Evolutionary conservation across 92 coral and sea anemone species (phyloP).

Genomic region (Zoanthus sociatus): DNA sequence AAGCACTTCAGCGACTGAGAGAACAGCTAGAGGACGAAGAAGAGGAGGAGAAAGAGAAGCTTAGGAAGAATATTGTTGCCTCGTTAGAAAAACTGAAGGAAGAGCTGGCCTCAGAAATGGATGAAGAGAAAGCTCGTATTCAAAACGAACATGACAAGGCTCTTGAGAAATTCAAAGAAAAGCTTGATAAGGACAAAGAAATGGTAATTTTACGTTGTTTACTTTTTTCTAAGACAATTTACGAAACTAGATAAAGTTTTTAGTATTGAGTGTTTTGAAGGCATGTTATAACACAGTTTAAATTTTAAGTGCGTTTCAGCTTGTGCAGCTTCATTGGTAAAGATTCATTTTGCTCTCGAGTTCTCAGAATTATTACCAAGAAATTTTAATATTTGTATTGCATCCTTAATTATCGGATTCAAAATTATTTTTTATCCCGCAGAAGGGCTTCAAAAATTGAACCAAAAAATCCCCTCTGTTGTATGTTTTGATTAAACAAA

Average conservation of each 20-base stretch:
- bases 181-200: constrained; percentile 88
- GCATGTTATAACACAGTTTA: too few species aligned
- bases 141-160: constrained; percentile 68
- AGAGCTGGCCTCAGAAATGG: constrained; percentile 74
- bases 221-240: neutral
- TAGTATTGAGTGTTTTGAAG: too few species aligned
- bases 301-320: too few species aligned
- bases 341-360: too few species aligned
- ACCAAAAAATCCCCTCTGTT: too few species aligned
- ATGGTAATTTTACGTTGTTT: constrained; percentile 49
- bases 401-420: too few species aligned
- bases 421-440: too few species aligned
- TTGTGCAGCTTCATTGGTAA: too few species aligned
- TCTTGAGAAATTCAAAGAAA: constrained; percentile 80
- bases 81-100: constrained; percentile 71
- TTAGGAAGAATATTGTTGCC: constrained; percentile 67
- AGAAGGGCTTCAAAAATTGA: too few species aligned
- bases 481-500: too few species aligned
- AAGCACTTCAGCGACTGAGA: constrained; percentile 68
- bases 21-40: constrained; percentile 87
- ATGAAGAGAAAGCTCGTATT: constrained; percentile 74
- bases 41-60: constrained; percentile 74
- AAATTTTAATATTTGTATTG: too few species aligned
- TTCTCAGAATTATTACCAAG: too few species aligned
- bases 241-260: neutral